A percentile compares a stretch with the other conserved stretches of the same genome.
phyloP scores from a whole-genome alignment of 2,113 vertebrate genomes.

The Aegotheles bennettii region DNA sequence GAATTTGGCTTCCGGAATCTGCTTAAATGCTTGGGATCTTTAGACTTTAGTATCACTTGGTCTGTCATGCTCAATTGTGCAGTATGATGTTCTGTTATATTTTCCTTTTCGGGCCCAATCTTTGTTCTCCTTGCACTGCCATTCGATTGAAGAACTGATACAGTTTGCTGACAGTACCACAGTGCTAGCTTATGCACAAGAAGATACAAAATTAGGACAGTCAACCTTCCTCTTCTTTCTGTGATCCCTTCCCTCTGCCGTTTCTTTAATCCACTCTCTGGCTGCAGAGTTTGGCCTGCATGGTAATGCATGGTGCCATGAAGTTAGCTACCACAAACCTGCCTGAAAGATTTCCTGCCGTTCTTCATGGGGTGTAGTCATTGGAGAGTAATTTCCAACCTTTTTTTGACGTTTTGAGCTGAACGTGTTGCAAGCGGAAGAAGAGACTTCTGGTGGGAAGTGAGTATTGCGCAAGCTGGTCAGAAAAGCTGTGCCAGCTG shows the following conservation, averaged over 20 bases:
- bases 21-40: not conserved
- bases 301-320: not conserved
- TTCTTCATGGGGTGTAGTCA: not conserved
- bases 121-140: not conserved
- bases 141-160: not conserved
- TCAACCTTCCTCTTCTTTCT: not conserved
- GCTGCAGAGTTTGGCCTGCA: not conserved
- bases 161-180: not conserved
- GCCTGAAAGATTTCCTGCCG: not conserved
- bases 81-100: not conserved
- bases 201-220: accelerated
- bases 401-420: not conserved
- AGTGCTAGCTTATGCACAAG: not conserved
- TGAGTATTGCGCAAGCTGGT: not conserved
- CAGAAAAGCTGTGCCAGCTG: not conserved
- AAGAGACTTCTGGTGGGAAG: not conserved
- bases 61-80: not conserved
- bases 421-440: not conserved
- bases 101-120: not conserved
- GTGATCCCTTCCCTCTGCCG: not conserved
- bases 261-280: not conserved
- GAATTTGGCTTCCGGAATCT: not conserved
- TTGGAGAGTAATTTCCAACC: not conserved
- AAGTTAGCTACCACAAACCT: not conserved
- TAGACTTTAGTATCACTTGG: not conserved